Base-by-base conservation (phyloP, 2,888 invertebrate genomes). In the Amiota minor region DNA sequence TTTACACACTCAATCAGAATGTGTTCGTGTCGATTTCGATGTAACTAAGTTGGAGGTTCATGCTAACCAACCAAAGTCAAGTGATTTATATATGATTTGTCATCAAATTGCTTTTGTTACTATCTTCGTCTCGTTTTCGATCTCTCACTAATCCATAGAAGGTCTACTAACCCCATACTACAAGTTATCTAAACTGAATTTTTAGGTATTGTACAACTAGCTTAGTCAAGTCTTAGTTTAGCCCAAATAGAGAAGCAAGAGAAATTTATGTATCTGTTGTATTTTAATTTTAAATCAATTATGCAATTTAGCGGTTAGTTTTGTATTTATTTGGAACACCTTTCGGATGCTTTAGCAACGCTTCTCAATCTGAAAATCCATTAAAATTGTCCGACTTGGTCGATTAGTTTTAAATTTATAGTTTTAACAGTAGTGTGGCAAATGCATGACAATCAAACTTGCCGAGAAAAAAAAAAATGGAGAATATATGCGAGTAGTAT, bases 231-330 rank as follows among this genome's bases (percentile, higher is more conserved):
- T 53, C 14, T n/a, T n/a, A 53, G n/a, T n/a, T 53, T 4, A 35
- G 6, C 2, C 35, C 6, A 35, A 35, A 35, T 35, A 8, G 35
- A 35, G 6, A 35, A 35, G 35, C 35, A 35, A 35, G 35, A 35
- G 53, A n/a, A 62, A 62, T 62, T 62, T 62, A 62, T 62, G 62
- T 45, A 45, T 62, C 45, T 62, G 11, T 62, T 45, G n/a, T 45
- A 45, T 62, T 62, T 62, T 62, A 62, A 62, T 62, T 62, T 62
- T 18, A 62, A 62, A 62, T 62, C 62, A 62, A 62, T 62, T 62
- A 62, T 35, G 14, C 45, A 35, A n/a, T 23, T 45, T 45, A 35
- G 45, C 45, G 35, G 23, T 23, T 45, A 62, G 62, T 62, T 62
- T 35, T 35, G 35, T 62, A 45, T 45, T 62, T 16, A 53, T 16